These are phyloP conservation scores for Pycnomerus fuliginosus DNA, from an alignment of 2,888 invertebrate species.

Conservation along the genomic window DNA sequence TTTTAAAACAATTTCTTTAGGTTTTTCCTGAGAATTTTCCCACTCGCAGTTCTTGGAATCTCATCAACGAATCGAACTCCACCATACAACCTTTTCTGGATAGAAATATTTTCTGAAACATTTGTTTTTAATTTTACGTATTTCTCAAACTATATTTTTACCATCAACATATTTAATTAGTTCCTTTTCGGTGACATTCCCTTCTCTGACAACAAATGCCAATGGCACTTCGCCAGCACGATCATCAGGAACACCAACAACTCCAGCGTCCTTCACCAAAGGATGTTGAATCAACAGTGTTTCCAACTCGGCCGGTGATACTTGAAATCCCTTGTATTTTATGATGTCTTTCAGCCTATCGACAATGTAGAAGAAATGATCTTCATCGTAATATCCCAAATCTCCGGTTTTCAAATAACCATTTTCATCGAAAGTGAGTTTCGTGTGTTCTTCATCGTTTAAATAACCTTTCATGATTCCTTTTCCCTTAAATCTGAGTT, in stretches of 20 bases:
- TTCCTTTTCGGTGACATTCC: conserved; percentile 53
- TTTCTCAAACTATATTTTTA: too few relatives aligned
- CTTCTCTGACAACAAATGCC: conserved; percentile 70
- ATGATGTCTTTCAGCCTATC: conserved; percentile 88
- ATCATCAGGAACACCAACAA: conserved; percentile 75
- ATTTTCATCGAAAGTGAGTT: conserved; percentile 64
- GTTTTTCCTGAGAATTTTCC: too few relatives aligned
- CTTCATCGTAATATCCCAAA: conserved; percentile 76
- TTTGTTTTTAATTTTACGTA: too few relatives aligned
- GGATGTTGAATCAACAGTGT: conserved; percentile 69
- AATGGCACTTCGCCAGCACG: conserved; percentile 71
- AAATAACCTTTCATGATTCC: conserved; percentile 69
- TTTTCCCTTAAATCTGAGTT: conserved; percentile 78
- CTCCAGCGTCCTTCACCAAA: conserved; percentile 74
- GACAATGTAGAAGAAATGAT: conserved; percentile 77
- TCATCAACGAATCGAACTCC: too few relatives aligned
- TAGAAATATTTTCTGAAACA: too few relatives aligned
- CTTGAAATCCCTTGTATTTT: conserved; percentile 85
- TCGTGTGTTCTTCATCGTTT: conserved; percentile 65
- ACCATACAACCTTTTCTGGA: too few relatives aligned
- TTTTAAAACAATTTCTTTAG: too few relatives aligned
- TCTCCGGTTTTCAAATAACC: conserved; percentile 82
- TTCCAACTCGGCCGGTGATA: conserved; percentile 86
- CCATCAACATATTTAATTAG: conserved; percentile 51
- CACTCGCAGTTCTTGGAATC: too few relatives aligned